Evolutionary conservation across 2,113 vertebrate species (phyloP), one percentile per base, ranked within the genome.

Genomic region (Mirza zaza): DNA sequence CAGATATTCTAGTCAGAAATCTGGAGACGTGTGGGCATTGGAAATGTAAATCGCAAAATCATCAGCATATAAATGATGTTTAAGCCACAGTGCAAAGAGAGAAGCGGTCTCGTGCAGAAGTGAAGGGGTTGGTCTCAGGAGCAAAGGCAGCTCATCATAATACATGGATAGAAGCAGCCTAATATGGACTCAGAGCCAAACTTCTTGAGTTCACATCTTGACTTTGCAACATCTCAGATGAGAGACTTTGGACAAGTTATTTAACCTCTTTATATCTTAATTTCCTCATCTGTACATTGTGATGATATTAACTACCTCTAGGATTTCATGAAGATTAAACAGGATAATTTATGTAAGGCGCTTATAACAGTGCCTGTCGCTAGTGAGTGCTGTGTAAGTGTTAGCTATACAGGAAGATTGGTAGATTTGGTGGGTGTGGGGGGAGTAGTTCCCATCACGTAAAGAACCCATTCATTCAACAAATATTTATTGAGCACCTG

Each of bases 1-100:
- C 20, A 79, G 42, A 63, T 91, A 39, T 10, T 94, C 52, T 91
- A 57, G 45, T 91, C 71, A 95, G 82, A 76, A 90, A 45, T 92
- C 48, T 52, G 25, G 55, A 89, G 79, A 70, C 25, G 34, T 21
- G 8, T 59, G 82, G 32, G 29, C 27, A 13, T n/a, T 93, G 29
- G 67, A 94, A 83, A 77, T 94, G 68, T 25, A 91, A 61, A 95
- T 80, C 90, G 91, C 87, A 57, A 65, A 83, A 45, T 86, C 36
- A n/a, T 57, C 36, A 71, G 34, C 45, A 45, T 75, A 20, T 79
- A 42, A 63, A 18, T 96, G 18, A 67, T 85, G 63, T 63, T 79
- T 95, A 76, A 91, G 32, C 32, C 39, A 84, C 50, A 81, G 0
- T 76, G 45, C 82, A 75, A 79, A 86, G 88, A 71, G 57, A 85